Percentiles rank a stretch among this genome's conserved stretches.
phyloP scores from a whole-genome alignment of 2,797 vertebrate genomes.

The Ciconia nigra region DNA sequence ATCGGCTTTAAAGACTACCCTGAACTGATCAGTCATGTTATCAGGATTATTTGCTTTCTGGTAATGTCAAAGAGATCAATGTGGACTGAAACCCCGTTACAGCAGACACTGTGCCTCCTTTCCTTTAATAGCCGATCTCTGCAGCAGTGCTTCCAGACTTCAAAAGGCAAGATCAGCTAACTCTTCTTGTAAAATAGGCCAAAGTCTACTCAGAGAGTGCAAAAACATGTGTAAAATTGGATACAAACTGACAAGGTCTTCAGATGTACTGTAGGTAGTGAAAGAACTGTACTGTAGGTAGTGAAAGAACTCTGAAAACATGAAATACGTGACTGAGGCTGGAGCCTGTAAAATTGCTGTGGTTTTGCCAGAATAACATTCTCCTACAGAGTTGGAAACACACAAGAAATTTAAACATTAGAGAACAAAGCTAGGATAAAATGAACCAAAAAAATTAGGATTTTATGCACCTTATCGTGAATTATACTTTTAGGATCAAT shows the following conservation, averaged over 20 bases:
- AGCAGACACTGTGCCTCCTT: neutral
- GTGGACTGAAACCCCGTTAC: neutral
- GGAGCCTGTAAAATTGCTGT: neutral
- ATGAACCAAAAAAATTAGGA: neutral
- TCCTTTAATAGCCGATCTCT: neutral
- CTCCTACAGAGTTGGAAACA: conserved; percentile 4
- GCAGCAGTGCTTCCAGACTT: conserved; percentile 10
- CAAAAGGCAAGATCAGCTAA: conserved; percentile 30
- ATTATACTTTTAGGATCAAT: neutral
- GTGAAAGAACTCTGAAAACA: conserved; percentile 39
- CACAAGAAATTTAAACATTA: neutral
- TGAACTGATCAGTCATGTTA: neutral
- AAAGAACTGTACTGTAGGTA: conserved; percentile 22
- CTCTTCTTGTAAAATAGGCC: conserved; percentile 32
- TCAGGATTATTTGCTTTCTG: neutral
- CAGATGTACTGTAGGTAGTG: conserved; percentile 14
- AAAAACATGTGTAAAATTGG: conserved; percentile 43
- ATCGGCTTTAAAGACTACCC: neutral
- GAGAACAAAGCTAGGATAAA: neutral
- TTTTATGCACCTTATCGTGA: neutral
- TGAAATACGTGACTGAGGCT: conserved; percentile 8
- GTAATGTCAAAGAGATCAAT: neutral
- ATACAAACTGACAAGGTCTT: conserved; percentile 51
- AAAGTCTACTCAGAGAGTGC: neutral
- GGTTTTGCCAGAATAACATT: neutral